Conservation (phyloP, 2,797 vertebrate species). For the Heteromormyrus szaboi region DNA sequence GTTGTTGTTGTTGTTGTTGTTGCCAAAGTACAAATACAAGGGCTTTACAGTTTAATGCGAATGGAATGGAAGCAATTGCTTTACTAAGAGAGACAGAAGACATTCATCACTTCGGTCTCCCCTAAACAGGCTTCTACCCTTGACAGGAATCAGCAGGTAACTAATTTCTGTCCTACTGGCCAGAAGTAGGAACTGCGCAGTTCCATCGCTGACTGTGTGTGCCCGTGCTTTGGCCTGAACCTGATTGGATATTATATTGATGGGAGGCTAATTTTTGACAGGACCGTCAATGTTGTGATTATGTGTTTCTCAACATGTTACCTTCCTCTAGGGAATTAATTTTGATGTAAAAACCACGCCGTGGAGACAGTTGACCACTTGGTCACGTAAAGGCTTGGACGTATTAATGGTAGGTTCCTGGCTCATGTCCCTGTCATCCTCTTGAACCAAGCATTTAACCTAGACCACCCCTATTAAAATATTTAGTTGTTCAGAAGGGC, state of each 20-base stretch:
- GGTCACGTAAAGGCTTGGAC: background rate
- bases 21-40: background rate
- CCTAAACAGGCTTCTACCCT: constrained; percentile 20
- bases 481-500: background rate
- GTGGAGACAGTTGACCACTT: background rate
- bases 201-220: background rate
- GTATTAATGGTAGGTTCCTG: background rate
- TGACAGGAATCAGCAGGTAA: constrained; percentile 32
- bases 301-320: constrained; percentile 18
- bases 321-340: background rate
- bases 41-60: constrained; percentile 29
- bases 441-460: background rate
- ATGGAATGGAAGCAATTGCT: constrained; percentile 28
- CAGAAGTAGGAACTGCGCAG: constrained; percentile 7
- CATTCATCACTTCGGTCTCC: constrained; percentile 32
- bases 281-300: constrained; percentile 22
- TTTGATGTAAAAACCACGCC: background rate
- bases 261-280: constrained; percentile 20
- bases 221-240: background rate
- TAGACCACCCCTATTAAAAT: background rate
- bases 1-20: background rate
- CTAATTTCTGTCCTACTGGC: constrained; percentile 35
- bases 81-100: constrained; percentile 25
- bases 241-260: constrained; percentile 5
- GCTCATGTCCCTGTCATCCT: background rate